Evolutionary conservation across 2,113 vertebrate genomes (phyloP).

Genomic region (Hippocampus barbouri): DNA sequence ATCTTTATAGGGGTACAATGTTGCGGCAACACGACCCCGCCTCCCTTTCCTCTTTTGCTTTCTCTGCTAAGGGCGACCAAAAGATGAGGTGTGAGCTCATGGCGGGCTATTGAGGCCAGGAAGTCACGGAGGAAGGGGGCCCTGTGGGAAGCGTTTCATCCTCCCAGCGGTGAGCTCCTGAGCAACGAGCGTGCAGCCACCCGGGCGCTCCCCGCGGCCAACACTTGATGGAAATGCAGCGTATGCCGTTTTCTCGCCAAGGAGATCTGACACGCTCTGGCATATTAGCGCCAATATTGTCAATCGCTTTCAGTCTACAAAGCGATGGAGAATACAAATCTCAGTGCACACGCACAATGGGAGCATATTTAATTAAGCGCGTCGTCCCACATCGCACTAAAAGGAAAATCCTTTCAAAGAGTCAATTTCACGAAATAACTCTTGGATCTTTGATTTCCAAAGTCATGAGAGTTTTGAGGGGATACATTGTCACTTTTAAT

Average conservation of each 20-base stretch:
- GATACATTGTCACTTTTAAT: neutral
- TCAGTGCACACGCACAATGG: conserved; percentile 54
- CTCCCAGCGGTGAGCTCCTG: conserved; percentile 92
- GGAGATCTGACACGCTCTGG: conserved; percentile 29
- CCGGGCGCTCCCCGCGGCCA: conserved; percentile 80
- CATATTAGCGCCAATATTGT: conserved; percentile 48
- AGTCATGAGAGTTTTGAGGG: neutral
- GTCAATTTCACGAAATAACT: conserved; percentile 44
- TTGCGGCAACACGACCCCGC: neutral
- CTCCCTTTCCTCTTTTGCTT: conserved; percentile 23
- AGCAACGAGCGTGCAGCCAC: conserved; percentile 86
- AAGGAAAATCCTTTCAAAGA: conserved; percentile 57
- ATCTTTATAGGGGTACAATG: neutral
- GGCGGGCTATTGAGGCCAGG: conserved; percentile 87
- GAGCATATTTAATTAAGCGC: conserved; percentile 69
- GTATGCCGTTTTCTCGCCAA: conserved; percentile 55
- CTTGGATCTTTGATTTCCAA: conserved; percentile 12
- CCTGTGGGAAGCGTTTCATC: conserved; percentile 98
- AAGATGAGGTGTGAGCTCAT: conserved; percentile 95
- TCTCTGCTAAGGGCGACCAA: conserved; percentile 58
- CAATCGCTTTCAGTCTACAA: conserved; percentile 61
- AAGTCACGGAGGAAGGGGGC: conserved; percentile 77
- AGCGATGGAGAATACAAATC: conserved; percentile 53
- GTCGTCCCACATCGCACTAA: conserved; percentile 56
- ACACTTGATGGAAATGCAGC: conserved; percentile 84